Base-by-base conservation (phyloP, 2,888 invertebrate species). In the Neoascia interrupta region DNA sequence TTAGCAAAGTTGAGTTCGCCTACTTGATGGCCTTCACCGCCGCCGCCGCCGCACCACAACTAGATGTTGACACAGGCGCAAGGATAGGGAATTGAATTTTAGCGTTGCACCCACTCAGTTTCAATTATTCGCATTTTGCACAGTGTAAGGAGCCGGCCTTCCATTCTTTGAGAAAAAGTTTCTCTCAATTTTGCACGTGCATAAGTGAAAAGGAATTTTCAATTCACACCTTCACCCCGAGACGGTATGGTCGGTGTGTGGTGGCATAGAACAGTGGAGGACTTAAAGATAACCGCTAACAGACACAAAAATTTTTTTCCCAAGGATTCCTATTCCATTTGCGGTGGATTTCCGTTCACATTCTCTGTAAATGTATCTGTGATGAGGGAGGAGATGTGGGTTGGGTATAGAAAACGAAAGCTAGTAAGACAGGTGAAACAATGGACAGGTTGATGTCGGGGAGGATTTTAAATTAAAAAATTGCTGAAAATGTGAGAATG, bases 391-490 rank as follows among this genome's bases (percentile, higher is more conserved):
- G n/a, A n/a, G n/a, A n/a, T n/a, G n/a, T n/a, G n/a, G n/a, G n/a
- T n/a, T n/a, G n/a, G 23, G 31, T 13, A 16, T 23, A 2, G 41
- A 61, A 26, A 47, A 34, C 15, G 37, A 61, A 73, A 61, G 41
- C 36, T 19, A 60, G 61, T 66, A 61, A 61, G 79, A 79, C 79
- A 79, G 68, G 49, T 76, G 66, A 72, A 68, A 79, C 79, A 79
- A 66, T 66, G 45, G 79, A 73, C 41, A 60, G 73, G 49, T 54
- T 54, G 60, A 47, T 47, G 60, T 47, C 34, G 39, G 47, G 73
- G 66, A 68, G 79, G 60, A 73, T 79, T 79, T 79, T 79, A 79
- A 79, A 79, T 79, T 79, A 79, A 79, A 79, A 75, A 72, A 79
- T 68, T 61, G 60, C 51, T 72, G 73, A 66, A 66, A 68, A 56